These are phyloP conservation scores for Numenius phaeopus DNA, from an alignment of 2,797 vertebrate genomes.

Conservation along the genomic window DNA sequence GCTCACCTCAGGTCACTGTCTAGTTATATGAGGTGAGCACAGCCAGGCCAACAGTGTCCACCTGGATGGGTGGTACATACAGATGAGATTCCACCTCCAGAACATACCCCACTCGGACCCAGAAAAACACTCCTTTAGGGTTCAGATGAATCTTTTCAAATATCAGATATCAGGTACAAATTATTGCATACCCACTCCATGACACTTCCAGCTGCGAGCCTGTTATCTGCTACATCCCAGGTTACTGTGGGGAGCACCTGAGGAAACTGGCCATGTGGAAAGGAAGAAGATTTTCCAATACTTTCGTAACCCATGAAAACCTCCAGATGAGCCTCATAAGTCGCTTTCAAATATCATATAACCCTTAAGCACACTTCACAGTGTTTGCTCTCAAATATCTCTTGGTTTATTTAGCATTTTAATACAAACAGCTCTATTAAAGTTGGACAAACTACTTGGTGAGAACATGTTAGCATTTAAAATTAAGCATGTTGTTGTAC, in stretches of 20 bases:
- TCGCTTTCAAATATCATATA: background rate
- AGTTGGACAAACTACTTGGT: background rate
- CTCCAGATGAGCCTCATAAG: background rate
- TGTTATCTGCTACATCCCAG: background rate
- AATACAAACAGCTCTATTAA: background rate
- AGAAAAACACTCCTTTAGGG: background rate
- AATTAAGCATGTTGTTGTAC: background rate
- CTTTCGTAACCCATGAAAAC: background rate
- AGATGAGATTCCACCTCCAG: background rate
- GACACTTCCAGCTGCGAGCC: no score
- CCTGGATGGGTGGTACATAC: background rate
- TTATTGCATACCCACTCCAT: accelerated
- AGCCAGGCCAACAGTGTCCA: background rate
- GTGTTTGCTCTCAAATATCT: background rate
- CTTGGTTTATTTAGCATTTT: slow-evolving; percentile 2
- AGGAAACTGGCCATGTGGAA: background rate
- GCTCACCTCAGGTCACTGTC: background rate
- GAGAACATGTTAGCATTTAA: background rate
- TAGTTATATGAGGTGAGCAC: background rate
- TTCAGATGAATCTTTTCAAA: background rate
- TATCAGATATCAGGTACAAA: background rate
- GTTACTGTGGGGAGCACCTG: background rate
- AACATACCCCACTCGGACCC: background rate
- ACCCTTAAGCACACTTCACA: background rate
- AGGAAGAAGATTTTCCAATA: background rate